Conservation (phyloP, 2,113 vertebrate genomes). For the Lycaon pictus region DNA sequence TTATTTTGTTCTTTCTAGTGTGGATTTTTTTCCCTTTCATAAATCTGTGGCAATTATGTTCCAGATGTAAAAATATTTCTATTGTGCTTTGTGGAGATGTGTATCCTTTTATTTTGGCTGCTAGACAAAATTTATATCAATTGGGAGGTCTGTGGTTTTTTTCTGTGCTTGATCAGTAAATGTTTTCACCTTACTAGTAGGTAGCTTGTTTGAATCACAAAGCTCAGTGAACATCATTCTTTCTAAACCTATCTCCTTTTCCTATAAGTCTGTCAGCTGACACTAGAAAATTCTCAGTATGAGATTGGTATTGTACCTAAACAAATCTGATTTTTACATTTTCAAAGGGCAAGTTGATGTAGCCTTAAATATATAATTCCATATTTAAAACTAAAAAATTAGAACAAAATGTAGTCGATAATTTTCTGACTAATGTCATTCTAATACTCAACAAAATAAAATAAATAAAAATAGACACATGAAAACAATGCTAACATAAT, state of each 20-base stretch:
- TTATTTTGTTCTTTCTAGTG: background rate
- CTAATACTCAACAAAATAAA: background rate
- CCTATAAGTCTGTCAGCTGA: background rate
- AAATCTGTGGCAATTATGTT: background rate
- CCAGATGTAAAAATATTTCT: background rate
- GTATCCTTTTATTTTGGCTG: background rate
- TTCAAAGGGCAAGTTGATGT: background rate
- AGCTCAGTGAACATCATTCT: background rate
- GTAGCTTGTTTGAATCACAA: background rate
- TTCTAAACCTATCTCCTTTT: background rate
- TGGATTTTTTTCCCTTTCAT: background rate
- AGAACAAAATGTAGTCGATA: background rate
- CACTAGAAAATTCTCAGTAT: background rate
- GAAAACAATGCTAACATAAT: background rate
- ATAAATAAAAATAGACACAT: background rate
- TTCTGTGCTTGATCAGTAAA: background rate
- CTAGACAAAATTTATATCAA: background rate
- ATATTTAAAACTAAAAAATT: background rate
- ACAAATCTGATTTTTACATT: background rate
- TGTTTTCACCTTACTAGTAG: background rate
- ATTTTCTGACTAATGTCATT: background rate
- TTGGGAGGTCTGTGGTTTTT: background rate
- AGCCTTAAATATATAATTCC: background rate
- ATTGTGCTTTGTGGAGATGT: conserved; percentile 22
- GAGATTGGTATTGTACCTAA: background rate